phyloP scores from a whole-genome alignment of 2,797 vertebrate genomes.

The Channallabes apus region DNA sequence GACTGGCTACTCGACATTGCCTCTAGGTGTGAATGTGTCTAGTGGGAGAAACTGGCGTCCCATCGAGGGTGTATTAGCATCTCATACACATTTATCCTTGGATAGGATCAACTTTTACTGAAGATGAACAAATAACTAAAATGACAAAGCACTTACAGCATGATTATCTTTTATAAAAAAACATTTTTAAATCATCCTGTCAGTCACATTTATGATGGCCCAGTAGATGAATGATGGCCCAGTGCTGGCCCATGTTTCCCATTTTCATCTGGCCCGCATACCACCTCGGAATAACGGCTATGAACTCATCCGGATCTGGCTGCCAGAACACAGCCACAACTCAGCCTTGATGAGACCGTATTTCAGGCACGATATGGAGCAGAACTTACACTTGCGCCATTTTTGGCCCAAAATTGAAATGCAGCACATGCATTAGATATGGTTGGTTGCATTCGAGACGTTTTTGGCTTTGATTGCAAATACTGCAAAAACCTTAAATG shows the following conservation, averaged over 20 bases:
- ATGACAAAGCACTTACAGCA: not conserved
- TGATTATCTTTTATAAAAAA: not conserved
- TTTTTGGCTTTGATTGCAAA: conserved; percentile 14
- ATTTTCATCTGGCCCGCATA: conserved; percentile 28
- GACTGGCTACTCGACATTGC: not conserved
- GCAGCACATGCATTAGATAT: conserved; percentile 28
- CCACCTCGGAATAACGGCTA: conserved; percentile 12
- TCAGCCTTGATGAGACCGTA: conserved; percentile 35
- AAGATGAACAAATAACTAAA: not conserved
- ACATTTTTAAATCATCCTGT: conserved; percentile 13
- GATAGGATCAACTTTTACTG: not conserved
- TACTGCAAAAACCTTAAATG: conserved; percentile 22
- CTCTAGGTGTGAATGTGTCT: not conserved
- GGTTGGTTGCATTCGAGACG: not conserved
- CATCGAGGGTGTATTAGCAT: not conserved
- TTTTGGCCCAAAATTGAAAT: conserved; percentile 25
- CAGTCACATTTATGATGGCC: conserved; percentile 21
- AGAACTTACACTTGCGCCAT: conserved; percentile 35
- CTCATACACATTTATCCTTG: not conserved
- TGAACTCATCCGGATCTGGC: conserved; percentile 21
- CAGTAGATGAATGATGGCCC: conserved; percentile 13
- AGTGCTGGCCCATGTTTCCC: conserved; percentile 5
- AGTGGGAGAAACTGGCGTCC: no score
- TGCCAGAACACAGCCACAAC: conserved; percentile 31
- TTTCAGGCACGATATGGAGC: conserved; percentile 35